phyloP scores from a whole-genome alignment of 2,888 invertebrate species.

The Pachydiplax longipennis region DNA sequence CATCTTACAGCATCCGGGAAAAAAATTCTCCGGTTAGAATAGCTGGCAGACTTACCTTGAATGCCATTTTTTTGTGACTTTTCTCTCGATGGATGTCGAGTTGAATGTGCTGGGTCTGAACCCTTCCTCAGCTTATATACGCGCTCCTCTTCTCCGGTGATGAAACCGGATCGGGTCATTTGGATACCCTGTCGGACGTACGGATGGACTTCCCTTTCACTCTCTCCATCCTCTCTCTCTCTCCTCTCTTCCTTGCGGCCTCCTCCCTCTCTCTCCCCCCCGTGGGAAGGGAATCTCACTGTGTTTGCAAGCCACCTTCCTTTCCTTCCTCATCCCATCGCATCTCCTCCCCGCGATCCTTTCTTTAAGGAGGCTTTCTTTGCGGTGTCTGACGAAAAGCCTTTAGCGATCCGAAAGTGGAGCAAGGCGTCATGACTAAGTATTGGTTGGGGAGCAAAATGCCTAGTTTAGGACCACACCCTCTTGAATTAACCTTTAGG shows the following conservation, averaged over 20 bases:
- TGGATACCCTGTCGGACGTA: conserved; percentile 8
- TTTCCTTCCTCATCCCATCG: neutral
- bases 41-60: conserved; percentile 4
- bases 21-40: neutral
- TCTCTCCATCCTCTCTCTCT: neutral
- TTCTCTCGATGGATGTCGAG: conserved; percentile 15
- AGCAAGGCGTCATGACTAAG: neutral
- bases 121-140: conserved; percentile 35
- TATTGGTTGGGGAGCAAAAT: neutral
- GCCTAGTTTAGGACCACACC: neutral
- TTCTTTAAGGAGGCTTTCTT: neutral
- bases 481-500: neutral
- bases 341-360: neutral
- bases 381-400: neutral
- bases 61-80: conserved; percentile 38
- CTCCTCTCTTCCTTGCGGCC: neutral
- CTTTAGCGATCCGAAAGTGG: neutral
- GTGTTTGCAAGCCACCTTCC: neutral
- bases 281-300: neutral
- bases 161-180: conserved; percentile 39
- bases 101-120: conserved; percentile 2
- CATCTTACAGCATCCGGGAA: neutral
- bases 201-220: conserved; percentile 24
- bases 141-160: conserved; percentile 39
- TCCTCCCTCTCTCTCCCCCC: neutral